Percentiles rank a stretch among this genome's conserved stretches.
Conservation (phyloP, 2,113 vertebrate genomes). For the Sinocyclocheilus maitianheensis region DNA sequence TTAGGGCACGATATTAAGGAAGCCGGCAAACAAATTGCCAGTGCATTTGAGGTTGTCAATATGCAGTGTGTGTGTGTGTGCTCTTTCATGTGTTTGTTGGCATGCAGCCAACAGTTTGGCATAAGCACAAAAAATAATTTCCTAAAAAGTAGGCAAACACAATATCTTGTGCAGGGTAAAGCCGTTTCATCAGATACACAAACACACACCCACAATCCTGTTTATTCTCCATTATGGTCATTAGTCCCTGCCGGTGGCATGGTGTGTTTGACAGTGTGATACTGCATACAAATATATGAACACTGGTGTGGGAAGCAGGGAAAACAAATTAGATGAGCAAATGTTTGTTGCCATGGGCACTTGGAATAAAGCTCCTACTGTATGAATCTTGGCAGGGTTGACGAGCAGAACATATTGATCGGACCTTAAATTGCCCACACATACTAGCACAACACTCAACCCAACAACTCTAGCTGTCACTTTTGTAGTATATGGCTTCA, state of each 20-base stretch:
- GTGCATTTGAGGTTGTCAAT: not conserved
- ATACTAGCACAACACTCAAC: no score
- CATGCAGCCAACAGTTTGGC: not conserved
- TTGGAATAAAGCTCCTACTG: not conserved
- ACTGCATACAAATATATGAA: not conserved
- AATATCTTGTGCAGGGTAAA: slow-evolving; percentile 3
- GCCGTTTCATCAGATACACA: no score
- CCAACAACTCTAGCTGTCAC: no score
- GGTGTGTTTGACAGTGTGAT: slow-evolving; percentile 26
- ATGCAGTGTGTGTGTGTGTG: not conserved
- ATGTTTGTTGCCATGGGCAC: slow-evolving; percentile 52
- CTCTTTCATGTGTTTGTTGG: not conserved
- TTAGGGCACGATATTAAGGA: not conserved
- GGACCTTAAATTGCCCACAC: no score
- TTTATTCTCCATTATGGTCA: slow-evolving; percentile 13
- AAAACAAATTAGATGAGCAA: slow-evolving; percentile 32
- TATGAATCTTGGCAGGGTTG: slow-evolving; percentile 14
- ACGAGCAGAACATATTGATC: not conserved
- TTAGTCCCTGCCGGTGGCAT: slow-evolving; percentile 15
- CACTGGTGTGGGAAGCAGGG: slow-evolving; percentile 1
- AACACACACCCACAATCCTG: not conserved
- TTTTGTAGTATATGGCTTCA: no score
- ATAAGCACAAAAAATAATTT: no score
- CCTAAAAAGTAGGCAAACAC: not conserved
- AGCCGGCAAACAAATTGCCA: not conserved